Evolutionary conservation across 2,888 invertebrate species (phyloP), one percentile per base, ranked within the genome.

Genomic region (Muscina levida): DNA sequence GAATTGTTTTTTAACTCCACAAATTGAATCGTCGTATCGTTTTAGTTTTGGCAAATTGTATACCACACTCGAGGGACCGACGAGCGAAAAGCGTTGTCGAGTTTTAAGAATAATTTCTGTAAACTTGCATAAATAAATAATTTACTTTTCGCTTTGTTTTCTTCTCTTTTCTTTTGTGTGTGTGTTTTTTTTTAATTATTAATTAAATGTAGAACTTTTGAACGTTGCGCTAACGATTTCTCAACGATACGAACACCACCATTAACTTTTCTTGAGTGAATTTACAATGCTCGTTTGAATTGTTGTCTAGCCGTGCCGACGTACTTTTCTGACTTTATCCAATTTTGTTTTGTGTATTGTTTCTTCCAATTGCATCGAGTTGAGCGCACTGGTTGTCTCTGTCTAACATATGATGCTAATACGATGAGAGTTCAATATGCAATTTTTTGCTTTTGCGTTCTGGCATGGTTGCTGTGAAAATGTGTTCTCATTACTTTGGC

Each of bases 221-320:
- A 71, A 59, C 51, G 73, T 81, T 81, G 81, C 85, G 86, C 82
- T 84, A 86, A 84, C 83, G 77, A 82, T 83, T 85, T 83, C 31
- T 31, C 84, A 85, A 86, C 82, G 82, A 86, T 85, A 86, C 85
- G 87, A 86, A 87, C 88, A 87, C 88, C 86, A 88, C 88, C 86
- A 85, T 86, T 85, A 86, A 87, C 86, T 86, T 87, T 88, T 87
- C 84, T 86, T 86, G 85, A 87, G 86, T 87, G 86, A 87, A 84
- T 83, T 82, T 39, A 51, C 42, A 56, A 48, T 81, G 57, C 26
- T 81, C 68, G 77, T 71, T 82, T 75, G 51, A 31, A 37, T 74
- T 79, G 66, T 71, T 83, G 59, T 78, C 66, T 82, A 72, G 75
- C 57, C 57, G n/a, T 62, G 59, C 72, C 75, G 80, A 81, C 79